phyloP scores from a whole-genome alignment of 2,113 vertebrate genomes.

The Symphodus melops region DNA sequence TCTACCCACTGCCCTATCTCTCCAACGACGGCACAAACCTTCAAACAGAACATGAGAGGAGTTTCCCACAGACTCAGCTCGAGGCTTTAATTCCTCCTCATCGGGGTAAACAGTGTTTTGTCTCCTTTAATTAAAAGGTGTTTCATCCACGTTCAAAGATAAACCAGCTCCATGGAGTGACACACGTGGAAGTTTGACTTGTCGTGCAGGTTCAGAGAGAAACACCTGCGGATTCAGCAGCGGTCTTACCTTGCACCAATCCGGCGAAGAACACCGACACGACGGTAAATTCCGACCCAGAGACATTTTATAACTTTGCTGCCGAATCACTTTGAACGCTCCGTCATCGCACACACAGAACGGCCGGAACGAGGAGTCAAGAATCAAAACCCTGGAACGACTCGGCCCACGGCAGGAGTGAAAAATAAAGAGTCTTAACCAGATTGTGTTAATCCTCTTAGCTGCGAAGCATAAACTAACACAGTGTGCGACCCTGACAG shows the following conservation, averaged over 20 bases:
- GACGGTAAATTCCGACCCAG: slow-evolving; percentile 46
- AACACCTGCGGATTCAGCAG: too few relatives aligned
- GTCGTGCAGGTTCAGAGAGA: too few relatives aligned
- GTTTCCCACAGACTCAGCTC: too few relatives aligned
- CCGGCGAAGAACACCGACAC: slow-evolving; percentile 18
- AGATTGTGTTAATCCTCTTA: slow-evolving; percentile 83
- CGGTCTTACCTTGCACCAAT: slow-evolving; percentile 76
- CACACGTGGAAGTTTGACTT: too few relatives aligned
- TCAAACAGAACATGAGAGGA: too few relatives aligned
- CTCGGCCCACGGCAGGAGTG: slow-evolving; percentile 31
- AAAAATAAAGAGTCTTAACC: slow-evolving; percentile 73
- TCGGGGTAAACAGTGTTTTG: too few relatives aligned
- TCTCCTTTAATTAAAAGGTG: too few relatives aligned
- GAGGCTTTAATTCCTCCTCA: too few relatives aligned
- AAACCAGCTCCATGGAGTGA: too few relatives aligned
- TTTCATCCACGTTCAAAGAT: too few relatives aligned
- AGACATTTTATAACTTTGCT: slow-evolving; percentile 60
- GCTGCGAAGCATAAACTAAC: slow-evolving; percentile 53
- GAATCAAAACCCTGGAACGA: slow-evolving; percentile 57
- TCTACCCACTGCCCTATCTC: too few relatives aligned
- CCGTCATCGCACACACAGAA: background rate
- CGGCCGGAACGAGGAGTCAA: slow-evolving; percentile 39
- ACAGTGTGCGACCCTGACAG: slow-evolving; percentile 43
- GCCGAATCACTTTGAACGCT: background rate
- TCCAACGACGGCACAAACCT: too few relatives aligned